Evolutionary conservation across 2,888 invertebrate genomes (phyloP).

Genomic region (Cyclophora albipunctata): DNA sequence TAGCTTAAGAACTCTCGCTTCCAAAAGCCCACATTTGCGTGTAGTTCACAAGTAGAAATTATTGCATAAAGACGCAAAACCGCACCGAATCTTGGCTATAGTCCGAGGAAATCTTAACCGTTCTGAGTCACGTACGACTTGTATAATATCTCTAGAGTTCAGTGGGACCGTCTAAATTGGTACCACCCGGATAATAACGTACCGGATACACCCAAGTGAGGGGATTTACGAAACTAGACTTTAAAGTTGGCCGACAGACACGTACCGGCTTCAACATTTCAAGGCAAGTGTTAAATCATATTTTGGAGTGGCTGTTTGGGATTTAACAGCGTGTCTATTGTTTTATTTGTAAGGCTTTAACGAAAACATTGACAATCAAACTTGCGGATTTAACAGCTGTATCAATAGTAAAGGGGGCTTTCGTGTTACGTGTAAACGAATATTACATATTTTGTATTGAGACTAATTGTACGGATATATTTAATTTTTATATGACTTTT

Average conservation of each 20-base stretch:
- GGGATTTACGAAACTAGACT: slow-evolving; percentile 42
- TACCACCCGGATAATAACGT: slow-evolving; percentile 47
- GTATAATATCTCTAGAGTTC: slow-evolving; percentile 48
- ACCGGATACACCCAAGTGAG: slow-evolving; percentile 38
- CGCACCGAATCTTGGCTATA: slow-evolving; percentile 33
- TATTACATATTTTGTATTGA: too few relatives aligned
- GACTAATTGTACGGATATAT: too few relatives aligned
- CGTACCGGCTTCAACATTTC: slow-evolving; percentile 20
- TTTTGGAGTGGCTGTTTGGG: neutral
- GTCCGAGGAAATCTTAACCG: slow-evolving; percentile 30
- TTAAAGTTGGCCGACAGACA: slow-evolving; percentile 28
- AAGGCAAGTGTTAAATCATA: neutral
- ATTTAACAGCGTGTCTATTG: too few relatives aligned
- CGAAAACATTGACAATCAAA: too few relatives aligned
- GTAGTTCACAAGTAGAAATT: slow-evolving; percentile 25
- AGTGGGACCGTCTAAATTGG: slow-evolving; percentile 46
- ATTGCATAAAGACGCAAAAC: slow-evolving; percentile 30
- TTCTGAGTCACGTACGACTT: slow-evolving; percentile 49
- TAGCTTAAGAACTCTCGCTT: too few relatives aligned
- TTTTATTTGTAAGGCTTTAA: too few relatives aligned
- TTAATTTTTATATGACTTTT: too few relatives aligned
- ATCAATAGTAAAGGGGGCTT: too few relatives aligned
- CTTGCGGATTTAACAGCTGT: too few relatives aligned
- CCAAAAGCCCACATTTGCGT: neutral
- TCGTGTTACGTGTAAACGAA: too few relatives aligned